Percentiles rank a stretch among this genome's conserved stretches.
Conservation (phyloP, 2,113 vertebrate species). For the Scophthalmus maximus region DNA sequence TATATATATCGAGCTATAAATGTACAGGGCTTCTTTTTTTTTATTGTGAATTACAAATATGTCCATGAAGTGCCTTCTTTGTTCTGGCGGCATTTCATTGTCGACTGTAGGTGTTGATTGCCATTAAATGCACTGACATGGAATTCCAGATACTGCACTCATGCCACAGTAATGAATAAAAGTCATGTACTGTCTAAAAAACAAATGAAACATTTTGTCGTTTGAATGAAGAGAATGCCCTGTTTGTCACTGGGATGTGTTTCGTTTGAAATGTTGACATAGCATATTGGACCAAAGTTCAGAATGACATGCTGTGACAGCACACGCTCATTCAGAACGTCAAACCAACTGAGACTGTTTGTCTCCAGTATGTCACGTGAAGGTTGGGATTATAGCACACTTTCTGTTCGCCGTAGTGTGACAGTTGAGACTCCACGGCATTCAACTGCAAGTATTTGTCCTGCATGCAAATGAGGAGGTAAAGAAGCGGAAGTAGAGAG, state of each 20-base stretch:
- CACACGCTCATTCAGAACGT: background rate
- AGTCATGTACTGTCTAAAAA: slow-evolving; percentile 54
- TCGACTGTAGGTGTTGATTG: slow-evolving; percentile 26
- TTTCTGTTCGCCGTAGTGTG: no score
- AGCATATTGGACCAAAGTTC: background rate
- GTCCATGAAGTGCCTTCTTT: slow-evolving; percentile 37
- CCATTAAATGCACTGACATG: slow-evolving; percentile 72
- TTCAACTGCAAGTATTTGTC: background rate
- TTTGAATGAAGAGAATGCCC: slow-evolving; percentile 28
- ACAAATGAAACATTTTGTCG: slow-evolving; percentile 40
- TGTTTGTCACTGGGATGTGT: background rate
- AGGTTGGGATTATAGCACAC: background rate
- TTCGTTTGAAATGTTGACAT: background rate
- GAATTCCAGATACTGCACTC: slow-evolving; percentile 60
- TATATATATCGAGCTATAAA: slow-evolving; percentile 32
- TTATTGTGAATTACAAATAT: slow-evolving; percentile 41
- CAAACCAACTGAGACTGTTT: background rate
- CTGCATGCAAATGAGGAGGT: background rate
- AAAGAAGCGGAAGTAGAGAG: slow-evolving; percentile 43
- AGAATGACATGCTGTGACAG: background rate
- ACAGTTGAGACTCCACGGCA: no score
- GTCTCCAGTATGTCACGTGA: background rate
- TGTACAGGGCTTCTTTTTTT: slow-evolving; percentile 27
- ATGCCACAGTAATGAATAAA: slow-evolving; percentile 68
- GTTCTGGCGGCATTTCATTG: slow-evolving; percentile 38